A percentile compares a stretch with the other conserved stretches of the same genome.
Conservation (phyloP, 2,113 vertebrate genomes). For the Festucalex cinctus region DNA sequence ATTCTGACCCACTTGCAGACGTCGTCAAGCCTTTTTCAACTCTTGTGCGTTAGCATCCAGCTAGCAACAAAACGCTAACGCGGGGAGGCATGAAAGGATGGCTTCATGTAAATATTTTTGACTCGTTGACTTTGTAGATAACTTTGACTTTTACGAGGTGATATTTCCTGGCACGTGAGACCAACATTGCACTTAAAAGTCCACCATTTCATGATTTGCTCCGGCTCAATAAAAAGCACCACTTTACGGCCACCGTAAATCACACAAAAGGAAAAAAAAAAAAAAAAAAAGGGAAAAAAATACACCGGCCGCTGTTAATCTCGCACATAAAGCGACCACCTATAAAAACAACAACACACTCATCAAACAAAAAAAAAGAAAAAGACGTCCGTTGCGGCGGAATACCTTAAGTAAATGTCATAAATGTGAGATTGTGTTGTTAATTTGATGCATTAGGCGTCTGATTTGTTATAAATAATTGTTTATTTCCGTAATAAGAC, state of each 20-base stretch:
- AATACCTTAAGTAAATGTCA: conserved; percentile 99
- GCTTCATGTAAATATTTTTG: conserved; percentile 94
- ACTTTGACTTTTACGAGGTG: conserved; percentile 88
- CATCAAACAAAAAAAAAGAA: conserved; percentile 30
- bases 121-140: conserved; percentile 91
- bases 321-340: conserved; percentile 93
- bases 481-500: conserved; percentile 91
- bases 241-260: conserved; percentile 92
- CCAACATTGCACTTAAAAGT: conserved; percentile 95
- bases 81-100: conserved; percentile 79
- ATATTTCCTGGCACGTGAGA: conserved; percentile 91
- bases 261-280: conserved; percentile 91
- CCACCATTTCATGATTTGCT: conserved; percentile 97
- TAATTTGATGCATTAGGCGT: conserved; percentile 99
- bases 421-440: conserved; percentile 94
- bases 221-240: conserved; percentile 92
- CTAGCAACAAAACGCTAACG: conserved; percentile 30
- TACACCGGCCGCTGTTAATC: conserved; percentile 86
- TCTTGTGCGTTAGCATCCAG: conserved; percentile 6
- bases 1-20: too few species aligned
- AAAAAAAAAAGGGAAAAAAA: conserved; percentile 91
- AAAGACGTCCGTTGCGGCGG: conserved; percentile 83
- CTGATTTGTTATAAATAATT: conserved; percentile 98
- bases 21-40: too few species aligned
- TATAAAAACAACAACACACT: conserved; percentile 93